Evolutionary conservation across 2,113 vertebrate species (phyloP), one percentile per base, ranked within the genome.

Genomic region (Caloenas nicobarica): DNA sequence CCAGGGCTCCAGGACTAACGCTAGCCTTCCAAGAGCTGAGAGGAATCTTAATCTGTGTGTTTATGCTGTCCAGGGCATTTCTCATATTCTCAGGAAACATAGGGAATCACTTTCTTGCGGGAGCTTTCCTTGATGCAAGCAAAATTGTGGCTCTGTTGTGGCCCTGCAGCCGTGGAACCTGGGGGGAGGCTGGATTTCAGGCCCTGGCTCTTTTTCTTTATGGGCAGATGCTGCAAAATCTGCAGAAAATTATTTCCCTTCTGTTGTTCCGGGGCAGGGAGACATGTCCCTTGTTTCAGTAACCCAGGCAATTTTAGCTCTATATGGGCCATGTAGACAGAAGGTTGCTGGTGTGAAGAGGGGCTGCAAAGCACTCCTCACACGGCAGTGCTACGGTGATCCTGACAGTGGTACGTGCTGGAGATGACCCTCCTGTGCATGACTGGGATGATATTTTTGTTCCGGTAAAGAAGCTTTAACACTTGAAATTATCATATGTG

Each of bases 11-110:
- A 69, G 26, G 36, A 72, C 24, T 62, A 74, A 61, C 5, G 14
- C 23, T 58, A 65, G n/a, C 36, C 36, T 89, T 69, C n/a, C 38
- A 69, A 25, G 4, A 70, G 42, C 31, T 66, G 50, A 69, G 74
- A 13, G 16, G 38, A 84, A 80, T 44, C 33, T 65, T 60, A 34
- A 29, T 86, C 76, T 54, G 16, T 28, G 14, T 53, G 60, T 57
- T 88, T 65, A 31, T 42, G 26, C 13, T 72, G 33, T 34, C 18
- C 69, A 53, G 34, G 31, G 44, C 28, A 80, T 69, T 79, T 87
- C 65, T 84, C 25, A n/a, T 48, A 53, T 65, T 95, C 78, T 68
- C 73, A 69, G 71, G 78, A 80, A 87, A 89, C 58, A 85, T 2
- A 0, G 88, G 89, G 91, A 74, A 83, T 76, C 50, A 36, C 25